A percentile compares a stretch with the other conserved stretches of the same genome.
Evolutionary conservation across 2,113 vertebrate genomes (phyloP).

Genomic region (Macaca nemestrina): DNA sequence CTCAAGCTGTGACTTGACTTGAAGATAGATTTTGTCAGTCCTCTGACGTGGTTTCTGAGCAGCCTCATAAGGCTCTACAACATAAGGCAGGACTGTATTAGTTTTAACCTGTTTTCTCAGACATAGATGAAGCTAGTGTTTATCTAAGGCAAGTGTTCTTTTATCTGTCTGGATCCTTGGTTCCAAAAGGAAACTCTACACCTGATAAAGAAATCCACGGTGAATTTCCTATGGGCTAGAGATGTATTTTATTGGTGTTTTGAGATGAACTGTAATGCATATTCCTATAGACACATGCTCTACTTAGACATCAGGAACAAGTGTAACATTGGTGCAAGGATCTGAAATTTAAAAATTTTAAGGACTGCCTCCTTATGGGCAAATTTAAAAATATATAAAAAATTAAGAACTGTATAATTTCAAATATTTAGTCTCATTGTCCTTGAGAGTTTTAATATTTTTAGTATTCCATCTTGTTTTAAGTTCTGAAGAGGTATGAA

Average conservation of each 20-base stretch:
- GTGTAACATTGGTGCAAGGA: background rate
- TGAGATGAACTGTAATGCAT: background rate
- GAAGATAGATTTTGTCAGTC: background rate
- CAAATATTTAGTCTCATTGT: background rate
- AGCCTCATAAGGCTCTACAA: background rate
- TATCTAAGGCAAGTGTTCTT: background rate
- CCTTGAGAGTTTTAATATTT: background rate
- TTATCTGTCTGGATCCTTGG: background rate
- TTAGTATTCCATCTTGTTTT: background rate
- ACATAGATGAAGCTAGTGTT: background rate
- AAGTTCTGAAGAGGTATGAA: background rate
- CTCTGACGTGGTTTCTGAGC: background rate
- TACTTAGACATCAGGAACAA: background rate
- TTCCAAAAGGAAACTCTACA: background rate
- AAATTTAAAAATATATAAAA: too few species aligned
- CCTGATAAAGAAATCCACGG: background rate
- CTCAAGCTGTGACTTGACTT: background rate
- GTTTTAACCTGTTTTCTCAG: background rate
- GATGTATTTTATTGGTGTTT: background rate
- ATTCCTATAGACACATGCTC: background rate
- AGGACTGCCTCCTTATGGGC: background rate
- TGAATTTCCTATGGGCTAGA: background rate
- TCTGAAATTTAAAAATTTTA: background rate
- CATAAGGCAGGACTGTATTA: background rate
- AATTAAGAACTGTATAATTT: background rate